phyloP scores from a whole-genome alignment of 1,140 invertebrate species.

The Aphaenogaster floridana region DNA sequence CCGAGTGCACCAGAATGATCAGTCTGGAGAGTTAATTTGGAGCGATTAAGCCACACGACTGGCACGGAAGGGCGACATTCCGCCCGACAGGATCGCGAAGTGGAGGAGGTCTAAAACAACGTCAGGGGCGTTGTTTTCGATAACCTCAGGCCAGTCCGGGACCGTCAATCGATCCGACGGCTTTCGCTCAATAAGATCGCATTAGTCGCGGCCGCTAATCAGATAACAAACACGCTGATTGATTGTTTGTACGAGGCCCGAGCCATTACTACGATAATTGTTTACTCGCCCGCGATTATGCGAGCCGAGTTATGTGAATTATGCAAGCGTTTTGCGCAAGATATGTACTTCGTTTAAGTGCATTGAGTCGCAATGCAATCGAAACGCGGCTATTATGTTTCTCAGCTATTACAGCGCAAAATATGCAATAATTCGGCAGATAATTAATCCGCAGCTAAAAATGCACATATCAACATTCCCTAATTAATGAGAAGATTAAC shows the following conservation, averaged over 20 bases:
- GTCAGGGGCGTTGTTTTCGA: conserved; percentile 17
- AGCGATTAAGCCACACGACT: conserved; percentile 21
- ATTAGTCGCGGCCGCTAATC: conserved; percentile 45
- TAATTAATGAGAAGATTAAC: not conserved
- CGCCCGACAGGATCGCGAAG: not conserved
- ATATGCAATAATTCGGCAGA: not conserved
- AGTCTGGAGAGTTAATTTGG: conserved; percentile 11
- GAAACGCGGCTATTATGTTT: not conserved
- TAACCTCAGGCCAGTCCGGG: not conserved
- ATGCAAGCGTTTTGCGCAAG: not conserved
- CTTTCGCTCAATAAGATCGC: conserved; percentile 49
- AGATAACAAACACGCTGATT: conserved; percentile 56
- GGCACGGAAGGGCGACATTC: conserved; percentile 3
- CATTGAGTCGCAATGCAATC: not conserved
- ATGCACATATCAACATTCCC: not conserved
- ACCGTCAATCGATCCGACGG: not conserved
- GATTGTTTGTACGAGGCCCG: conserved; percentile 30
- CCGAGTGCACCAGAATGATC: not conserved
- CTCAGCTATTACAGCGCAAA: not conserved
- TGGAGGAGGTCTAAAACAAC: conserved; percentile 27
- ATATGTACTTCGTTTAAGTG: conserved; percentile 25
- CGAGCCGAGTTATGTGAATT: not conserved
- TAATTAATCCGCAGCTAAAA: conserved; percentile 4
- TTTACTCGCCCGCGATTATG: conserved; percentile 26
- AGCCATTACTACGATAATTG: conserved; percentile 47